These are phyloP conservation scores for Zhengitettix transpicula DNA, from an alignment of 2,888 invertebrate species.

Conservation along the genomic window DNA sequence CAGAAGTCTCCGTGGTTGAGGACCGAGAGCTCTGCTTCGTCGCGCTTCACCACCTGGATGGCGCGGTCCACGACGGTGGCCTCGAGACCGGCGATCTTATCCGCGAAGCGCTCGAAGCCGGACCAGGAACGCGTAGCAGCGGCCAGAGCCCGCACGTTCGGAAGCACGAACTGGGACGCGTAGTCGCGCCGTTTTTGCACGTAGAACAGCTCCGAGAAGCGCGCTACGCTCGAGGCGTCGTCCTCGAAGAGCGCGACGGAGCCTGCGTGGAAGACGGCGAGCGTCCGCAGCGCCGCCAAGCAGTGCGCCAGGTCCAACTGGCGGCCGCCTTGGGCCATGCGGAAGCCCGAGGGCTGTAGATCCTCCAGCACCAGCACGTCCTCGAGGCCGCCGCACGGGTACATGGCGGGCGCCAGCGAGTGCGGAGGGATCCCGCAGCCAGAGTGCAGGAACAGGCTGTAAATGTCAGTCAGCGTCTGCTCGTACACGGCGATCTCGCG, in stretches of 20 bases:
- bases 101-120: no score
- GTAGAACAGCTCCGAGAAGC: no score
- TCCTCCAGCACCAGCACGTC: neutral
- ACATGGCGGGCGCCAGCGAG: neutral
- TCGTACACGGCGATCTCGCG: no score
- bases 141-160: no score
- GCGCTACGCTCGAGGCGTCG: no score
- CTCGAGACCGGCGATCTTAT: no score
- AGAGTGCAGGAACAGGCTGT: no score
- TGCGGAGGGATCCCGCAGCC: no score
- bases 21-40: neutral
- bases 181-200: no score
- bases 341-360: neutral
- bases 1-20: constrained; percentile 8
- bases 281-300: neutral
- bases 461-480: no score
- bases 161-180: no score
- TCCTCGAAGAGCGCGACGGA: neutral
- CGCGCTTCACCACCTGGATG: neutral
- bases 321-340: neutral
- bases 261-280: neutral
- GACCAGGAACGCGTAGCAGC: no score
- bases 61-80: neutral
- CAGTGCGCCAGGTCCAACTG: neutral
- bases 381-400: neutral